Base-by-base conservation (phyloP, 2,113 vertebrate species). In the Procavia capensis region DNA sequence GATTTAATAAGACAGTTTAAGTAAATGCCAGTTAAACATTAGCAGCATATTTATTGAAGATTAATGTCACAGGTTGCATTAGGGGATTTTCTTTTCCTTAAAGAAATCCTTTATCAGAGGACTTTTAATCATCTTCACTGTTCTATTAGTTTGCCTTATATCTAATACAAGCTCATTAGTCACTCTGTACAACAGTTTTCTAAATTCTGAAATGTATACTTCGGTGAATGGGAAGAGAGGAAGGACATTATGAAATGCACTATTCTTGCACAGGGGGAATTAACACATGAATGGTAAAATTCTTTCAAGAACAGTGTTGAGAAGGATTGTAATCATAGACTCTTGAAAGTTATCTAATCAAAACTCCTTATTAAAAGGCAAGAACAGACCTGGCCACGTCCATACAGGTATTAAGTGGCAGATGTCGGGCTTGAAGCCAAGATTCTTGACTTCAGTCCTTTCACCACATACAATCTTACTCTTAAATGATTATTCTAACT, bases 1-100 rank as follows among this genome's bases (percentile, higher is more conserved):
- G 88, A 96, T 98, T 98, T 98, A 98, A 98, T 97, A 90, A 97
- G 96, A 74, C n/a, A 88, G 97, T 98, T 98, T 98, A 98, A 97
- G 97, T 98, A 98, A 98, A 98, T 96, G 95, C 97, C 97, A 96
- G 97, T 98, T 98, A 98, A 98, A 98, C 98, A 98, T 98, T 98
- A 98, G 98, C 90, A 25, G 89, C 36, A 0, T 97, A 96, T 98
- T 98, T 97, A 98, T 97, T 80, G 74, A 97, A 97, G 97, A 98
- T 98, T 97, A 98, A 97, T 82, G 88, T 68, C 96, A 93, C 95
- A 85, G 84, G 84, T 94, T 97, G 94, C 91, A 91, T 97, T 96
- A 91, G 96, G 93, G 89, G 86, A 95, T 95, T 95, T 96, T 88
- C 79, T 92, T 93, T 96, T 97, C 83, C 89, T 97, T 97, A 95